phyloP scores from a whole-genome alignment of 2,888 invertebrate genomes.

The Chaitophorus viminalis region DNA sequence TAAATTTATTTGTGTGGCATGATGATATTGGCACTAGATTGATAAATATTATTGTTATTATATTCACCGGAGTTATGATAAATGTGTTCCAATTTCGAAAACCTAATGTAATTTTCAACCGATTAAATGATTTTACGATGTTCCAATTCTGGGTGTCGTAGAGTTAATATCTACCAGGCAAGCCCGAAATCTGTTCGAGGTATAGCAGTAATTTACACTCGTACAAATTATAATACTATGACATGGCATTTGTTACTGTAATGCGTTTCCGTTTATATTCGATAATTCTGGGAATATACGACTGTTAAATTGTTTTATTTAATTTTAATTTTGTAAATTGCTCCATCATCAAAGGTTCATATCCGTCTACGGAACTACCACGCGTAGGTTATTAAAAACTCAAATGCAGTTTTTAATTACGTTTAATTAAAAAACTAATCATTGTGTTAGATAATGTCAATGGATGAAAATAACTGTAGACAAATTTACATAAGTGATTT shows the following conservation, averaged over 20 bases:
- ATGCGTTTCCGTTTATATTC: slow-evolving; percentile 9
- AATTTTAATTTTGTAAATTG: neutral
- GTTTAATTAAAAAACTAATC: slow-evolving; percentile 7
- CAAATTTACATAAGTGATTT: slow-evolving; percentile 19
- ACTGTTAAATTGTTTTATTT: neutral
- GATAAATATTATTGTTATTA: neutral
- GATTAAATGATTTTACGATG: neutral
- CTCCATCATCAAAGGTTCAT: neutral
- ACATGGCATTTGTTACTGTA: neutral
- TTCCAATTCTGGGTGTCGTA: neutral
- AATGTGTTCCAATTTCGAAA: neutral
- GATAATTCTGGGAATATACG: no score
- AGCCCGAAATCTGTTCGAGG: neutral
- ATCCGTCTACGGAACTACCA: neutral
- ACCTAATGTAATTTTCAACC: neutral
- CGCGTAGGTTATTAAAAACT: neutral
- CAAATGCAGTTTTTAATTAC: neutral
- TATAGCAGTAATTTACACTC: no score
- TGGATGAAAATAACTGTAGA: slow-evolving; percentile 10
- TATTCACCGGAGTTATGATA: neutral
- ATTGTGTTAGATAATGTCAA: neutral
- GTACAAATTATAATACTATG: no score
- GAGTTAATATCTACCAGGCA: neutral
- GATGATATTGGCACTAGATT: slow-evolving; percentile 28
- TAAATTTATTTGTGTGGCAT: slow-evolving; percentile 7